These are phyloP conservation scores for Paratrypauchen microcephalus DNA, from an alignment of 2,797 vertebrate genomes.

Conservation along the genomic window DNA sequence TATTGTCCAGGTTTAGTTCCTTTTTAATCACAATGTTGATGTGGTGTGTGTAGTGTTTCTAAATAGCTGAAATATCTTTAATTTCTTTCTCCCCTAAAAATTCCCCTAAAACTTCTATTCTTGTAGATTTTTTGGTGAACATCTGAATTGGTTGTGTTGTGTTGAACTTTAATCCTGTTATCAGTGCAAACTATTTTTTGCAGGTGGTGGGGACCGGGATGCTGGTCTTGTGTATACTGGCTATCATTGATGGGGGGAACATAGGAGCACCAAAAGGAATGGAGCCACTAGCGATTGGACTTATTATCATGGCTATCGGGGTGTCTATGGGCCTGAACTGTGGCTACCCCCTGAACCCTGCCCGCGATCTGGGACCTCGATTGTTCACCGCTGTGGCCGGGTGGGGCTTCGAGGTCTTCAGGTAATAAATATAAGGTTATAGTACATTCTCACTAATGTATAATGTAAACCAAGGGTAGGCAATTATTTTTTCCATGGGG, in stretches of 20 bases:
- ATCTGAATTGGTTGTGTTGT: neutral
- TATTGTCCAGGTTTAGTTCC: no score
- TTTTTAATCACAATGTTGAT: no score
- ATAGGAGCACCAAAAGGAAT: constrained; percentile 86
- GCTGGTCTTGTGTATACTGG: constrained; percentile 88
- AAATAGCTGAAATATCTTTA: neutral
- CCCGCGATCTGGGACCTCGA: constrained; percentile 91
- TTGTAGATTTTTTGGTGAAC: neutral
- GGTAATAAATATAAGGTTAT: constrained; percentile 69
- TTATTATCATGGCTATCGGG: constrained; percentile 86
- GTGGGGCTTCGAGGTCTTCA: constrained; percentile 96
- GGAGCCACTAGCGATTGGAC: constrained; percentile 87
- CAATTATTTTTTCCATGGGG: no score
- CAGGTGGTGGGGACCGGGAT: constrained; percentile 90
- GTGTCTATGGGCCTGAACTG: constrained; percentile 92
- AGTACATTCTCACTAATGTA: neutral
- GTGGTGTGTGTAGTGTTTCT: no score
- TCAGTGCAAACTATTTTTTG: neutral
- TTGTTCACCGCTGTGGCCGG: constrained; percentile 92
- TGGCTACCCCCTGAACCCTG: constrained; percentile 94
- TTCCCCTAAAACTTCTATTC: neutral
- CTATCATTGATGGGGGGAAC: constrained; percentile 89
- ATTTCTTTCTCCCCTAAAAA: neutral
- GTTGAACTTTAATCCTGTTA: neutral
- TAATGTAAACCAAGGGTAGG: neutral